Evolutionary conservation across 1,140 invertebrate genomes (phyloP).

Genomic region (Colletes latitarsis): DNA sequence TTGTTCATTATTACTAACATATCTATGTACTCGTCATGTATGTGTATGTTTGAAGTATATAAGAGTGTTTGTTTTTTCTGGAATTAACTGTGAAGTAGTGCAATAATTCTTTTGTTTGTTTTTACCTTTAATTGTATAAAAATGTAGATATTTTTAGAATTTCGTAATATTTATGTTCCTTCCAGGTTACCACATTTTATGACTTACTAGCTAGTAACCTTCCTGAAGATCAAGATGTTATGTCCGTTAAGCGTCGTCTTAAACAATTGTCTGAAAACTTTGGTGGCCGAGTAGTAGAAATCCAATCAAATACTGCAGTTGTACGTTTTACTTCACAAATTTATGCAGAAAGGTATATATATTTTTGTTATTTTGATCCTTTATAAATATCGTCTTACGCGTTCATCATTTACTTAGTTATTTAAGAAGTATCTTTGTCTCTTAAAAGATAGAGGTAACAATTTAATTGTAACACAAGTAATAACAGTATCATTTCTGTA

Average conservation of each 20-base stretch:
- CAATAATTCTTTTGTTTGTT: background rate
- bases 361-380: conserved; percentile 8
- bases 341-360: conserved; percentile 86
- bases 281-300: conserved; percentile 87
- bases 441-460: background rate
- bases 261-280: conserved; percentile 89
- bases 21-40: background rate
- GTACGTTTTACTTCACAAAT: conserved; percentile 87
- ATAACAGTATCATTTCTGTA: background rate
- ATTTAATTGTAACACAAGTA: background rate
- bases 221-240: conserved; percentile 78
- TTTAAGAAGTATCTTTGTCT: background rate
- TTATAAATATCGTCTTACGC: background rate
- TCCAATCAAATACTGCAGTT: conserved; percentile 85
- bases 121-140: background rate
- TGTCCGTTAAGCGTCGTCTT: conserved; percentile 83
- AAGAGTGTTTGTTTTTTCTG: background rate
- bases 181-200: conserved; percentile 75
- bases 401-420: background rate
- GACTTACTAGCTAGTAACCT: conserved; percentile 82
- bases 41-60: background rate
- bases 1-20: background rate
- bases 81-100: background rate
- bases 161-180: conserved; percentile 52
- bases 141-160: background rate